Evolutionary conservation across 2,888 invertebrate species (phyloP).

Genomic region (Melanotus villosus): DNA sequence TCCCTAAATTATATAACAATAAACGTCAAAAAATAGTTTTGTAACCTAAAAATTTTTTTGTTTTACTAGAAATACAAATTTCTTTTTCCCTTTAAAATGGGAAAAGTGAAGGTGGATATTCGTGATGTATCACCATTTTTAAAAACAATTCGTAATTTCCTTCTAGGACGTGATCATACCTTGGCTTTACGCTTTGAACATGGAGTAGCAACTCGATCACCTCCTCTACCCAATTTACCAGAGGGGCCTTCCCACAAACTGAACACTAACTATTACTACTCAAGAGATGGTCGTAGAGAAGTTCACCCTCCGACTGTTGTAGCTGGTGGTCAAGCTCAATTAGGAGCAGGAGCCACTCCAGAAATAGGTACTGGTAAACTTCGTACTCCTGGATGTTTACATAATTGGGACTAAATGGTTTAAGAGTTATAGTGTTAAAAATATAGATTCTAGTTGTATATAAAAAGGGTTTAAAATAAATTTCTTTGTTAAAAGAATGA

Average conservation of each 20-base stretch:
- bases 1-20: constrained; percentile 11
- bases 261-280: constrained; percentile 87
- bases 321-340: constrained; percentile 67
- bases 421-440: too few species aligned
- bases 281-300: constrained; percentile 86
- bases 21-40: constrained; percentile 5
- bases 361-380: constrained; percentile 60
- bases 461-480: too few species aligned
- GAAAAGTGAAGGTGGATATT: constrained; percentile 61
- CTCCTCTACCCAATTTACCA: constrained; percentile 86
- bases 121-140: constrained; percentile 78
- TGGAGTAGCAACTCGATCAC: constrained; percentile 79
- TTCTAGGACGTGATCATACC: constrained; percentile 74
- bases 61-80: too few species aligned
- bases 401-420: constrained; percentile 71
- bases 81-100: constrained; percentile 29
- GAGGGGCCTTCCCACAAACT: constrained; percentile 86
- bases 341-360: constrained; percentile 67
- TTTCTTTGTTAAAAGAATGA: too few species aligned
- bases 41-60: constrained; percentile 24
- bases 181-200: constrained; percentile 78
- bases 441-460: not conserved
- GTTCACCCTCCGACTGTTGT: constrained; percentile 78
- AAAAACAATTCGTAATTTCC: constrained; percentile 75
- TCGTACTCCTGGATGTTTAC: constrained; percentile 74